Evolutionary conservation across 1,140 invertebrate genomes (phyloP), one percentile per base, ranked within the genome.

Genomic region (Drosophila serrata): DNA sequence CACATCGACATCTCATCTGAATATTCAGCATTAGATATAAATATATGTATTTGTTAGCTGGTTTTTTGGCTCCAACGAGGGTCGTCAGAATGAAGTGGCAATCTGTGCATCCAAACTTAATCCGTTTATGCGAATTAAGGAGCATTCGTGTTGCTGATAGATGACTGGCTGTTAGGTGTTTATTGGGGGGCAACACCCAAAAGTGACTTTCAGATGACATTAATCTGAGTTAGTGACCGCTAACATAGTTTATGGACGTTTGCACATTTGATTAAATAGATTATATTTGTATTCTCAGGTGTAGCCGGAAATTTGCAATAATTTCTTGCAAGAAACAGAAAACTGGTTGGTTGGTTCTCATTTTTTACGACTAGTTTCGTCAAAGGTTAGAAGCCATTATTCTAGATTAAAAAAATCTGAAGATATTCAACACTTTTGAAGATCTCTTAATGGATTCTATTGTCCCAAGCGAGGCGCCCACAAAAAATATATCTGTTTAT

Each of bases 251-350:
- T 53, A 69, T 69, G 61, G 62, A 39, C 33, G 48, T 57, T 65
- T 27, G 24, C 39, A 31, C 35, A 17, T 55, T 69, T 67, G 58
- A 69, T 70, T 75, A 37, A 27, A 45, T 39, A n/a, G n/a, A n/a
- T n/a, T n/a, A n/a, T 49, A 31, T 49, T 49, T 40, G 39, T 57
- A 17, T 74, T 65, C 57, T 58, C 53, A 55, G 74, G 74, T 76
- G 53, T 77, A 77, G 74, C 74, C 74, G 73, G 73, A 77, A 77
- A 77, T 76, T 77, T 76, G 55, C 74, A 67, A 59, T 46, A 33
- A 51, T 61, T 19, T 9, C 24, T 42, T 72, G 68, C 68, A 72
- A 49, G 67, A 72, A 12, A 15, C 37, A 0, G 37, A 55, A 76
- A 76, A 76, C 74, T 76, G 74, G 73, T 77, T 76, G 55, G 40